These are phyloP conservation scores for Syngnathus floridae DNA, from an alignment of 2,113 vertebrate genomes.

Conservation along the genomic window DNA sequence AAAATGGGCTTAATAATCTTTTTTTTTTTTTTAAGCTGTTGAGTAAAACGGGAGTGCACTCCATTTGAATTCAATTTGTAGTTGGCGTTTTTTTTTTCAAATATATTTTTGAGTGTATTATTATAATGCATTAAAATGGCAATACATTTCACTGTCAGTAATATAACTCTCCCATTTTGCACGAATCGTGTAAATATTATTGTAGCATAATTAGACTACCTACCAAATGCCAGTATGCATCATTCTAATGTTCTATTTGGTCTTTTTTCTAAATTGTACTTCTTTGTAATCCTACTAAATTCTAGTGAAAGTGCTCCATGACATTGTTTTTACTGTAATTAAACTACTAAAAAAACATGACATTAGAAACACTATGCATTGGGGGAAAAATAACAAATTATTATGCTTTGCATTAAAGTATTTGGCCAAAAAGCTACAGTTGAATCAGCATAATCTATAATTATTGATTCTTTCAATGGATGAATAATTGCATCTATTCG, in stretches of 20 bases:
- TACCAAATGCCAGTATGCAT: background rate
- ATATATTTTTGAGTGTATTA: background rate
- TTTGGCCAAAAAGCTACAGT: constrained; percentile 31
- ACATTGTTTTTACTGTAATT: background rate
- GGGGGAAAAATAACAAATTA: background rate
- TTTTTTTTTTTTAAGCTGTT: background rate
- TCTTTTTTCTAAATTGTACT: background rate
- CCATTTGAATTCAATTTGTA: background rate
- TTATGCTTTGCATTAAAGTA: background rate
- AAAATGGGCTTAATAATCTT: background rate
- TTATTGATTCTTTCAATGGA: constrained; percentile 35
- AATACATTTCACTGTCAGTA: background rate
- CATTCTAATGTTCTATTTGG: background rate
- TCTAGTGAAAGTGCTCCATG: background rate
- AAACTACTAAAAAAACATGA: background rate
- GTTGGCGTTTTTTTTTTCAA: background rate
- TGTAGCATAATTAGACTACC: background rate
- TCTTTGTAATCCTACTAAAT: background rate
- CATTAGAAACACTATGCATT: background rate
- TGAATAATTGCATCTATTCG: constrained; percentile 41
- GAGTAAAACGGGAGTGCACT: background rate
- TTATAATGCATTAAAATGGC: background rate
- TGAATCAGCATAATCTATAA: constrained; percentile 46
- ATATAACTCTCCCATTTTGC: background rate
- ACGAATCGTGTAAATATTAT: background rate